phyloP scores from a whole-genome alignment of 1,140 invertebrate genomes.

The Eueides isabella region DNA sequence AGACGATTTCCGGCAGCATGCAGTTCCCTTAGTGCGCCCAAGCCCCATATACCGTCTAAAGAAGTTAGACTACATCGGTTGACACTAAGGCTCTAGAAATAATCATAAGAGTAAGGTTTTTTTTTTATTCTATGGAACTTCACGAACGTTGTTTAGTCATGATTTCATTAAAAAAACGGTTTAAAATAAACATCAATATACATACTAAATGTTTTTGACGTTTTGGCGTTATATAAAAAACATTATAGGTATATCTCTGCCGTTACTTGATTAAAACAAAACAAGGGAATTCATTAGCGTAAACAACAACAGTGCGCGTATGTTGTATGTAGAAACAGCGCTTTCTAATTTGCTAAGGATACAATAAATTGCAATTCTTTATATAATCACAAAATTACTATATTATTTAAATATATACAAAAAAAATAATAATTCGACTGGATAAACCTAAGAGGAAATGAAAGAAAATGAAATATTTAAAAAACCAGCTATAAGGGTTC shows the following conservation, averaged over 20 bases:
- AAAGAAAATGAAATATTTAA: too few relatives aligned
- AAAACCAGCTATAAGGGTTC: too few relatives aligned
- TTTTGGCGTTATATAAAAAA: not conserved
- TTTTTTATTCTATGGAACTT: too few relatives aligned
- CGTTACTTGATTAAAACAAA: not conserved
- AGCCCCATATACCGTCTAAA: slow-evolving; percentile 85
- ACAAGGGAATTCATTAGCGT: slow-evolving; percentile 4
- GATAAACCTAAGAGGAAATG: too few relatives aligned
- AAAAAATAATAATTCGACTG: too few relatives aligned
- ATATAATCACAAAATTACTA: too few relatives aligned
- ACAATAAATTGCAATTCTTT: not conserved
- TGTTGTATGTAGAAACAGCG: slow-evolving; percentile 2
- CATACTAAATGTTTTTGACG: too few relatives aligned
- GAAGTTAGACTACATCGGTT: slow-evolving; percentile 84
- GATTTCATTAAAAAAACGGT: too few relatives aligned
- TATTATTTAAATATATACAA: too few relatives aligned
- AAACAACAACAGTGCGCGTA: not conserved
- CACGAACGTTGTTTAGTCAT: too few relatives aligned
- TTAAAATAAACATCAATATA: not conserved
- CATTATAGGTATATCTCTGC: not conserved
- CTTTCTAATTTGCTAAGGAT: not conserved
- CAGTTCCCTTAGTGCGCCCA: slow-evolving; percentile 83
- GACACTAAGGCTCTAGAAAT: slow-evolving; percentile 83
- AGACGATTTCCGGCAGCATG: slow-evolving; percentile 85
- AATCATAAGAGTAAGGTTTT: not conserved